phyloP scores from a whole-genome alignment of 2,888 invertebrate species.

The Zaprionus obscuricornis region DNA sequence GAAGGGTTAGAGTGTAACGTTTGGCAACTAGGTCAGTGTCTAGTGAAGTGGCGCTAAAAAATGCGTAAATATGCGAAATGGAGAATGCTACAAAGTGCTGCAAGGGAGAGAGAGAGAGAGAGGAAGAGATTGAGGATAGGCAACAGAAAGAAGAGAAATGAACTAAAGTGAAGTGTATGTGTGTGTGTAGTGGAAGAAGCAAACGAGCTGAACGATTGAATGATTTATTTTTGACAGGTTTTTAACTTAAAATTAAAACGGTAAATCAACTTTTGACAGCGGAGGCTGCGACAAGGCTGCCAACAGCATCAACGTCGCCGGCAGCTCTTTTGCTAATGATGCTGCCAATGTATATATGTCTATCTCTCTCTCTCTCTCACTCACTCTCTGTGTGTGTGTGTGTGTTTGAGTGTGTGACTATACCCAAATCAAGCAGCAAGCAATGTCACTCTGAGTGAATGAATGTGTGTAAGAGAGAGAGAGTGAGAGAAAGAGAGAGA shows the following conservation, averaged over 20 bases:
- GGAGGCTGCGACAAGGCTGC: constrained; percentile 74
- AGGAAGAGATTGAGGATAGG: no score
- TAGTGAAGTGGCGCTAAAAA: constrained; percentile 47
- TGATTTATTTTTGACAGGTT: constrained; percentile 83
- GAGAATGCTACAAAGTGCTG: no score
- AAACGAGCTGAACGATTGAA: constrained; percentile 72
- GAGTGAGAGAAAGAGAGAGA: constrained; percentile 18
- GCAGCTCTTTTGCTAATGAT: constrained; percentile 75
- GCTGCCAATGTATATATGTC: constrained; percentile 57
- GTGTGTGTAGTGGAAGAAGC: neutral
- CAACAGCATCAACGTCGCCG: constrained; percentile 57
- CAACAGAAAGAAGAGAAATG: constrained; percentile 2
- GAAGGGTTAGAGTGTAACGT: neutral
- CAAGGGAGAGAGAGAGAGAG: constrained; percentile 21
- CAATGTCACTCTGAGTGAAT: no score
- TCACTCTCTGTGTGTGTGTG: constrained; percentile 8
- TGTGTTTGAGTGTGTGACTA: constrained; percentile 41
- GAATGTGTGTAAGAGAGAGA: no score
- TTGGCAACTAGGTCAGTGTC: constrained; percentile 69
- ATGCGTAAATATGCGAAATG: constrained; percentile 56
- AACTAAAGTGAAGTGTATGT: neutral
- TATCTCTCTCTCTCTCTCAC: constrained; percentile 24
- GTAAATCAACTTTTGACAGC: constrained; percentile 82
- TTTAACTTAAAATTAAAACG: constrained; percentile 83
- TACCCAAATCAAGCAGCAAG: constrained; percentile 69